Base-by-base conservation (phyloP, 2,888 invertebrate species). In the Orthosia gracilis region DNA sequence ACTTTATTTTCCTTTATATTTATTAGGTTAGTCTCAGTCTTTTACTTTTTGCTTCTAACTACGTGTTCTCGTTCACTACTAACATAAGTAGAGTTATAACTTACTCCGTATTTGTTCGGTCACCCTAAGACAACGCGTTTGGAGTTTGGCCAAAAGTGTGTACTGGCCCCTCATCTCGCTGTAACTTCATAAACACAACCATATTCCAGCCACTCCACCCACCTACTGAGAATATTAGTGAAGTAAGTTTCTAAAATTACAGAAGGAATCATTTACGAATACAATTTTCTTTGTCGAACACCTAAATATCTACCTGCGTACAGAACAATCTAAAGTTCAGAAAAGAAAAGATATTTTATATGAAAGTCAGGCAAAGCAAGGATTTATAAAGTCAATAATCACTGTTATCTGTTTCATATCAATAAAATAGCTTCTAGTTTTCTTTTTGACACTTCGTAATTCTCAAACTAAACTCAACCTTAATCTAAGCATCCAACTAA, bases 81-180 rank as follows among this genome's bases (percentile, higher is more conserved):
- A 54, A 66, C 52, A 40, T 40, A 40, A 40, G 9, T 40, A 40
- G 40, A 4, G 40, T 40, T 40, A 40, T 9, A 7, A 40, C 7
- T 40, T 40, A 40, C 40, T 40, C 9, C 40, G 63, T 75, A 83
- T 78, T 84, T 82, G 75, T 73, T 79, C 64, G 62, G 69, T 66
- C n/a, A 68, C 52, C 63, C 62, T 57, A 81, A 85, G 85, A 85
- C 83, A 78, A 85, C 67, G 69, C 67, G 70, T 75, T 85, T 85
- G 86, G 85, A 84, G 63, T 70, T 73, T 11, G 21, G 86, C 86
- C 85, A 85, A 82, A 85, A 82, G 72, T 83, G 76, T 83, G 73
- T 80, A 69, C 58, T 62, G 52, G 55, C 49, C 68, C 21, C 74
- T 74, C 58, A 74, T 62, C 62, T 58, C 68, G 54, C 59, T 71